phyloP scores from a whole-genome alignment of 2,888 invertebrate genomes.

The Strigamia transsilvanica region DNA sequence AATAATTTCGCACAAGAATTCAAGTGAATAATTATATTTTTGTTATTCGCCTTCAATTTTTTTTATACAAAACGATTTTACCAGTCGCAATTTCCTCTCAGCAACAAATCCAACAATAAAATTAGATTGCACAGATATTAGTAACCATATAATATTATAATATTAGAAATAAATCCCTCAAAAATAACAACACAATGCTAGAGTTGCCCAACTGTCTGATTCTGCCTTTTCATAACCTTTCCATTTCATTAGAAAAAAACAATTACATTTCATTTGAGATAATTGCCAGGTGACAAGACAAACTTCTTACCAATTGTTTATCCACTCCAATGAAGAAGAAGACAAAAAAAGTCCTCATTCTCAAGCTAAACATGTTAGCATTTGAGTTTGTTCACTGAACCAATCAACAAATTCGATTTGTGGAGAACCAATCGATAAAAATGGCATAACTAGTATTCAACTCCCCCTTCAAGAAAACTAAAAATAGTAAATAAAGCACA shows the following conservation, averaged over 20 bases:
- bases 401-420: conserved; percentile 35
- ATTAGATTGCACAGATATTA: too few relatives aligned
- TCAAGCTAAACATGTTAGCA: conserved; percentile 15
- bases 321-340: conserved; percentile 4
- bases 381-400: conserved; percentile 34
- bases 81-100: too few relatives aligned
- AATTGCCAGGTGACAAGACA: background rate
- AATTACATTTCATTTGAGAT: background rate
- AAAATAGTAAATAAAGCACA: background rate
- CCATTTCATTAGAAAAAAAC: background rate
- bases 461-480: background rate
- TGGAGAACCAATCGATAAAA: conserved; percentile 18
- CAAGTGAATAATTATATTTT: too few relatives aligned
- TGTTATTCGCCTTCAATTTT: too few relatives aligned
- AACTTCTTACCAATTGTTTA: conserved; percentile 13
- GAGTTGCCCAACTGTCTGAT: too few relatives aligned
- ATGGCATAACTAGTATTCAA: background rate
- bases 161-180: too few relatives aligned
- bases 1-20: too few relatives aligned
- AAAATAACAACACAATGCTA: too few relatives aligned
- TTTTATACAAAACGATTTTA: too few relatives aligned
- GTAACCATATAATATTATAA: too few relatives aligned
- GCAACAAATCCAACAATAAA: too few relatives aligned
- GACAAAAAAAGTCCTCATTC: background rate
- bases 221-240: too few relatives aligned